Evolutionary conservation across 1,140 invertebrate genomes (phyloP).

Genomic region (Scaptomyza pallida): DNA sequence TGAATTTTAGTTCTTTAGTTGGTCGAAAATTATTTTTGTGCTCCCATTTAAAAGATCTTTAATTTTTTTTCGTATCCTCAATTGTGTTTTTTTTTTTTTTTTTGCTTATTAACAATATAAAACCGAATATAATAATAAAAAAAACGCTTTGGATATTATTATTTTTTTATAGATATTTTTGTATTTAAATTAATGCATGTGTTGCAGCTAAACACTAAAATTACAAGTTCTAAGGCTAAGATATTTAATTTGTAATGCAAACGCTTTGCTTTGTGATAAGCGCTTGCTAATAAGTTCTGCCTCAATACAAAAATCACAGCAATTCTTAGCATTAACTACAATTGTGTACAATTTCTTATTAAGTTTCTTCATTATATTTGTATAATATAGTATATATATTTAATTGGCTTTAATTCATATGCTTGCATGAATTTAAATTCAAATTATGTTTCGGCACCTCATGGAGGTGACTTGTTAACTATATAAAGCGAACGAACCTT

Average conservation of each 20-base stretch:
- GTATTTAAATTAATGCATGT: constrained; percentile 21
- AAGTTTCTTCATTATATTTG: not conserved
- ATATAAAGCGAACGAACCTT: constrained; percentile 46
- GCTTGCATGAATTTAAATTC: constrained; percentile 40
- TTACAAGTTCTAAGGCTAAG: constrained; percentile 49
- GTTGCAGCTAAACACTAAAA: constrained; percentile 19
- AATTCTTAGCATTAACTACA: constrained; percentile 60
- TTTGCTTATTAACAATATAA: too few relatives aligned
- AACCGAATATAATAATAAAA: too few relatives aligned
- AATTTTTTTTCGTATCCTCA: too few relatives aligned
- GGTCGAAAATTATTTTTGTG: too few relatives aligned
- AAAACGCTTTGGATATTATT: too few relatives aligned
- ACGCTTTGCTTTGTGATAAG: constrained; percentile 31
- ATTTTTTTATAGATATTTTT: too few relatives aligned
- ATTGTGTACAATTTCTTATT: constrained; percentile 56
- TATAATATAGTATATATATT: too few relatives aligned
- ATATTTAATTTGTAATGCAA: constrained; percentile 38
- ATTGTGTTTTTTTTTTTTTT: too few relatives aligned
- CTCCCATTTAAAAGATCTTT: too few relatives aligned
- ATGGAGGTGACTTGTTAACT: constrained; percentile 52
- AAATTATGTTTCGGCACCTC: constrained; percentile 47
- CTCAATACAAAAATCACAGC: constrained; percentile 67
- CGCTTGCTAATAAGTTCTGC: constrained; percentile 49
- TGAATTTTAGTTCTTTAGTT: too few relatives aligned
- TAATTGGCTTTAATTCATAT: constrained; percentile 58